Percentiles rank a stretch among this genome's conserved stretches.
These are phyloP conservation scores for Cantharis lateralis DNA, from an alignment of 2,888 invertebrate species.

Conservation along the genomic window DNA sequence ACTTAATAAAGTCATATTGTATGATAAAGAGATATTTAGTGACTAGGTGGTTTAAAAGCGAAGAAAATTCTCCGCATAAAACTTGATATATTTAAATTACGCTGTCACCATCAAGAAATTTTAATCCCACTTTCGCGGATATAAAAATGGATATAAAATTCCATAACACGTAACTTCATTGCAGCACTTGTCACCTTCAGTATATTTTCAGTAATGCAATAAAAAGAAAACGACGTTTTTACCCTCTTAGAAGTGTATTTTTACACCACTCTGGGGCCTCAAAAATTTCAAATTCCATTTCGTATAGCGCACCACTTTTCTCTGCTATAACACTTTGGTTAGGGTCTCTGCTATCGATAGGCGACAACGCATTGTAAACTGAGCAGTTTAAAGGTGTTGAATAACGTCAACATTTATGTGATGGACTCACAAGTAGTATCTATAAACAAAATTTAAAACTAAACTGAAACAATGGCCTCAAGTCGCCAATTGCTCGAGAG, in stretches of 20 bases:
- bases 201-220: slow-evolving; percentile 56
- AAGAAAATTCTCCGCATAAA: slow-evolving; percentile 38
- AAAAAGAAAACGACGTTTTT: slow-evolving; percentile 55
- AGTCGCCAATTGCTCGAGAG: neutral
- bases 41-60: slow-evolving; percentile 16
- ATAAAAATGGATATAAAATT: slow-evolving; percentile 57
- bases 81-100: slow-evolving; percentile 53
- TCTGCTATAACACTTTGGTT: slow-evolving; percentile 45
- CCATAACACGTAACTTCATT: slow-evolving; percentile 56
- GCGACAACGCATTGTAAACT: slow-evolving; percentile 49
- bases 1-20: slow-evolving; percentile 11
- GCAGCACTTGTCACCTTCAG: slow-evolving; percentile 55
- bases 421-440: slow-evolving; percentile 37
- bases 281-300: slow-evolving; percentile 59
- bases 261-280: slow-evolving; percentile 57
- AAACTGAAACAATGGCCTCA: neutral
- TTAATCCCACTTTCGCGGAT: slow-evolving; percentile 54
- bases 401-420: slow-evolving; percentile 47
- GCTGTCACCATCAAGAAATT: slow-evolving; percentile 53
- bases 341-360: slow-evolving; percentile 45
- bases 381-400: slow-evolving; percentile 53
- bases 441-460: slow-evolving; percentile 14
- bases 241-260: slow-evolving; percentile 56
- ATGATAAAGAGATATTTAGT: slow-evolving; percentile 25
- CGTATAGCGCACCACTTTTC: slow-evolving; percentile 42